These are phyloP conservation scores for Leuciscus idus DNA, from an alignment of 2,113 vertebrate genomes.

Conservation along the genomic window DNA sequence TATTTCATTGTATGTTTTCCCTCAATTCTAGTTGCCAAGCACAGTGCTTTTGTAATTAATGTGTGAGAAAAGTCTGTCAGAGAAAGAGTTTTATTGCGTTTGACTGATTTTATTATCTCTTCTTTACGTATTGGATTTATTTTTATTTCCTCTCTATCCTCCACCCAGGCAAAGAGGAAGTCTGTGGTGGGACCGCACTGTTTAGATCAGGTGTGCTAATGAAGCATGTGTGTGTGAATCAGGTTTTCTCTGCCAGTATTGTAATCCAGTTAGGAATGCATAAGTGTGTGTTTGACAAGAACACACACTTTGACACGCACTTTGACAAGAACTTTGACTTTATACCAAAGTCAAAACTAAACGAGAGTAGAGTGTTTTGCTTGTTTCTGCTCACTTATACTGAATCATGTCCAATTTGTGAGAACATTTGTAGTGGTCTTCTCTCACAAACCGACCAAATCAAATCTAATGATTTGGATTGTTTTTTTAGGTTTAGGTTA, in stretches of 20 bases:
- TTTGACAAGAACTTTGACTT: background rate
- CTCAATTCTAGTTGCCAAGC: background rate
- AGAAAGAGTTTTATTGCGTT: background rate
- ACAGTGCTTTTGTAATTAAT: background rate
- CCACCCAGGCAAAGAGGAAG: background rate
- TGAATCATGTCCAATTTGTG: background rate
- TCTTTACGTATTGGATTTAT: background rate
- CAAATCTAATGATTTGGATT: background rate
- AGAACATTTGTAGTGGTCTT: background rate
- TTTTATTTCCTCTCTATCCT: constrained; percentile 13
- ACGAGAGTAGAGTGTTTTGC: background rate
- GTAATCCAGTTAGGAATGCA: background rate
- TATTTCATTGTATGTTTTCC: background rate
- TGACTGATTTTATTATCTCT: background rate
- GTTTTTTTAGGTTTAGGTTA: background rate
- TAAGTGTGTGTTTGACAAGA: background rate
- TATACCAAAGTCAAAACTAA: background rate
- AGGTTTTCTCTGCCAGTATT: background rate
- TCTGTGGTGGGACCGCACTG: constrained; percentile 6
- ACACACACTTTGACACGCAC: too few relatives aligned
- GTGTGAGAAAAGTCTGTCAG: background rate
- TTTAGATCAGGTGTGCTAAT: constrained; percentile 26
- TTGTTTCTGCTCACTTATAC: background rate
- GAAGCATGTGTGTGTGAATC: constrained; percentile 20
- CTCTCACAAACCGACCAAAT: background rate